Evolutionary conservation across 2,888 invertebrate species (phyloP).

Genomic region (Elysia crispata): DNA sequence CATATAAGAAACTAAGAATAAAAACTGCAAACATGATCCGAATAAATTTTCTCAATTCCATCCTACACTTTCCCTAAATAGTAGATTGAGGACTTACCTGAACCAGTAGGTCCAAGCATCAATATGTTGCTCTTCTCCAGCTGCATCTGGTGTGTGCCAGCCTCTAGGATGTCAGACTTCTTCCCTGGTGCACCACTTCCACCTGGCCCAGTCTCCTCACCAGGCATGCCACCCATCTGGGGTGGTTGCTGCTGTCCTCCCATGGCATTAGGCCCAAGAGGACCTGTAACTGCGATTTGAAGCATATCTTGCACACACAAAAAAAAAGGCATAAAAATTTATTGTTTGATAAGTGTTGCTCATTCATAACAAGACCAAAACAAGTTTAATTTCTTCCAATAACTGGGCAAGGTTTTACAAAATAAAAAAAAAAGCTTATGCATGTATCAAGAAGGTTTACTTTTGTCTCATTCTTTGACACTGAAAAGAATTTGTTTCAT

Average conservation of each 20-base stretch:
- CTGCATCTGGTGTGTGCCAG: constrained; percentile 64
- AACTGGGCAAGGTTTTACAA: too few species aligned
- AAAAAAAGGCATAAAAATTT: neutral
- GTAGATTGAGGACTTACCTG: constrained; percentile 78
- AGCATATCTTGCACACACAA: constrained; percentile 84
- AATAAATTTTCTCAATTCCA: too few species aligned
- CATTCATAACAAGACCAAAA: too few species aligned
- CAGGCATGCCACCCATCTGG: constrained; percentile 48
- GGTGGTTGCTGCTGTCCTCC: constrained; percentile 57
- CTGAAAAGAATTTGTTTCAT: too few species aligned
- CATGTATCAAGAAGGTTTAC: too few species aligned
- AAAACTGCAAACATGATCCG: too few species aligned
- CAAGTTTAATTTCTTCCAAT: too few species aligned
- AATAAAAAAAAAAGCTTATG: too few species aligned
- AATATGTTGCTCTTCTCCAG: constrained; percentile 97
- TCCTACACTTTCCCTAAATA: too few species aligned
- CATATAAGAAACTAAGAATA: too few species aligned
- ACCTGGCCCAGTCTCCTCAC: constrained; percentile 57
- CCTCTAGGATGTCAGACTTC: constrained; percentile 64
- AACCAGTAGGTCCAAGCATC: constrained; percentile 96
- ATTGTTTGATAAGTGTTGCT: too few species aligned
- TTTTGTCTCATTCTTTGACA: too few species aligned
- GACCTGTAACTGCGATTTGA: constrained; percentile 89
- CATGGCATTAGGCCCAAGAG: constrained; percentile 79
- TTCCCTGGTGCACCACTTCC: constrained; percentile 1